Conservation (phyloP, 2,888 invertebrate genomes). For the Oxytorus armatus region DNA sequence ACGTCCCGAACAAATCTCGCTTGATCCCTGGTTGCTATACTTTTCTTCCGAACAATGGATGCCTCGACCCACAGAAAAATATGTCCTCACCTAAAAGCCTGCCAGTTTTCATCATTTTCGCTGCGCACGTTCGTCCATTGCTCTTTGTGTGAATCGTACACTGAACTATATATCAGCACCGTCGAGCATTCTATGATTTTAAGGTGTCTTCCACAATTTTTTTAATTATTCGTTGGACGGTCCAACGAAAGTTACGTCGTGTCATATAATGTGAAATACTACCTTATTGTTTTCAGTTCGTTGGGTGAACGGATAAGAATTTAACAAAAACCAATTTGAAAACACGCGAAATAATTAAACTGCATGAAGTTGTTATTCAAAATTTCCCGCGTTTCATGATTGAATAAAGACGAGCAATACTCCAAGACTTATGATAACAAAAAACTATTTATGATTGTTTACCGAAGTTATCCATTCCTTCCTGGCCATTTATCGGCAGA, state of each 20-base stretch:
- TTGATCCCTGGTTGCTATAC: constrained; percentile 74
- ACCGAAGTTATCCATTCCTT: too few relatives aligned
- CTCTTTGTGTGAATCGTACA: neutral
- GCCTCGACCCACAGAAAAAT: constrained; percentile 59
- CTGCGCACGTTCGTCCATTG: constrained; percentile 8
- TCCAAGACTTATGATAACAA: too few relatives aligned
- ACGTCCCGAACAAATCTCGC: constrained; percentile 73
- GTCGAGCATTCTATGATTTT: constrained; percentile 11
- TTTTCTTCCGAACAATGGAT: constrained; percentile 71
- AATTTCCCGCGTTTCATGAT: too few relatives aligned
- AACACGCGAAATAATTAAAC: too few relatives aligned
- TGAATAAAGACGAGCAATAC: too few relatives aligned
- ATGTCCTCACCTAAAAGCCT: constrained; percentile 60
- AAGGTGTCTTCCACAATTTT: constrained; percentile 3
- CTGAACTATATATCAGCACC: neutral
- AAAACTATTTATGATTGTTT: too few relatives aligned
- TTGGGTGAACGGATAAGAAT: too few relatives aligned
- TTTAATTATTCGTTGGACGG: neutral
- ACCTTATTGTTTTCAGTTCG: too few relatives aligned
- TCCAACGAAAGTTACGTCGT: neutral
- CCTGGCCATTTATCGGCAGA: too few relatives aligned
- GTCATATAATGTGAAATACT: neutral
- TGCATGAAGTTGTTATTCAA: too few relatives aligned
- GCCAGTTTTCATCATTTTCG: constrained; percentile 60
- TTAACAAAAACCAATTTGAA: too few relatives aligned